These are phyloP conservation scores for Lathronympha strigana DNA, from an alignment of 2,888 invertebrate species.

Conservation along the genomic window DNA sequence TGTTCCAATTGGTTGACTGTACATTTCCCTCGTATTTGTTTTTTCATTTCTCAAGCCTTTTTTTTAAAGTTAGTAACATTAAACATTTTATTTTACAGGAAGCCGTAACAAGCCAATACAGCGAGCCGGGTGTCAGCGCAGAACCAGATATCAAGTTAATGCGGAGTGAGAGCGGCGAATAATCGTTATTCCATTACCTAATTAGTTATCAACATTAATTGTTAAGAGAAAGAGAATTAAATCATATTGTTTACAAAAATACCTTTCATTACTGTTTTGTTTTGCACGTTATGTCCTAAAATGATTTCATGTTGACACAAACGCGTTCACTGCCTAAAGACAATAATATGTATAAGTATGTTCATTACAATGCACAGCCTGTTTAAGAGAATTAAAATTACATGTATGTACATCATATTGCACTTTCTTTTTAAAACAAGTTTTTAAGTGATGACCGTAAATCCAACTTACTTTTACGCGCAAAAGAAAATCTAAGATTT, in stretches of 20 bases:
- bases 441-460: not conserved
- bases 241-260: not conserved
- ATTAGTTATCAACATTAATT: not conserved
- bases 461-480: not conserved
- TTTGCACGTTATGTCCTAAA: too few relatives aligned
- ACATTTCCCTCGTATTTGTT: not conserved
- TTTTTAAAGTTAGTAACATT: too few relatives aligned
- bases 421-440: not conserved
- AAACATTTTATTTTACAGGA: conserved; percentile 18
- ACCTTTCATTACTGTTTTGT: not conserved
- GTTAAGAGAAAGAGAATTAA: conserved; percentile 9
- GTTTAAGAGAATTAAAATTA: not conserved
- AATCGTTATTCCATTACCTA: conserved; percentile 7
- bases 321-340: not conserved
- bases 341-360: too few relatives aligned
- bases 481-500: conserved; percentile 5
- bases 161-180: conserved; percentile 58
- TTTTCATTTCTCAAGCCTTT: not conserved
- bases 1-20: too few relatives aligned
- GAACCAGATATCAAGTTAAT: conserved; percentile 54
- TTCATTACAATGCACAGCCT: too few relatives aligned
- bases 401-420: not conserved
- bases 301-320: too few relatives aligned
- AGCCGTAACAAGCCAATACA: conserved; percentile 68
- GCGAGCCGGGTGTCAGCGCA: conserved; percentile 53